These are phyloP conservation scores for Chaetops frenatus DNA, from an alignment of 2,113 vertebrate species.

Conservation along the genomic window DNA sequence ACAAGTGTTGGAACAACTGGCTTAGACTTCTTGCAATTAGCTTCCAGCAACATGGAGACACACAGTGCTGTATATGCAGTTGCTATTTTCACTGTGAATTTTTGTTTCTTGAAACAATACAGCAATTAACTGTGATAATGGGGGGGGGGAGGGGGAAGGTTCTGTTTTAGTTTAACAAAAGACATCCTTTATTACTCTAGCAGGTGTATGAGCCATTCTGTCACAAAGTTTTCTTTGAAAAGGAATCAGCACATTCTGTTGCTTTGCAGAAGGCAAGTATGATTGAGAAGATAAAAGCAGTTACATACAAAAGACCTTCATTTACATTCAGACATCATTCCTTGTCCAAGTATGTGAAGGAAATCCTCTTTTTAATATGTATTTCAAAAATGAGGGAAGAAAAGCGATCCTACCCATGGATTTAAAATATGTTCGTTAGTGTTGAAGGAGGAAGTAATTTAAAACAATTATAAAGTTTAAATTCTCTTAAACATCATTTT, in stretches of 20 bases:
- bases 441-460: neutral
- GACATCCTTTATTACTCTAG: neutral
- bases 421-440: neutral
- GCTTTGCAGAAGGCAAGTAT: neutral
- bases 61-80: neutral
- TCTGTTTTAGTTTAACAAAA: neutral
- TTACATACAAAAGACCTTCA: neutral
- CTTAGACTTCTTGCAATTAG: neutral
- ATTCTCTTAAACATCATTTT: neutral
- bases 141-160: rapidly evolving
- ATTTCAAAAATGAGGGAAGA: neutral
- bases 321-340: neutral
- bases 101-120: slow-evolving; percentile 33
- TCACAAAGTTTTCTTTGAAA: slow-evolving; percentile 25
- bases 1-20: neutral
- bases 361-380: neutral
- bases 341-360: neutral
- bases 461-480: neutral
- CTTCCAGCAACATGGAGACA: neutral
- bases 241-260: neutral
- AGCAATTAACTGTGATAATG: neutral
- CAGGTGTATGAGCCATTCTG: neutral
- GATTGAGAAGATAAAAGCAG: neutral
- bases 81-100: neutral
- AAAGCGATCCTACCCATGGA: neutral